phyloP scores from a whole-genome alignment of 2,113 vertebrate species.

The Eretmochelys imbricata region DNA sequence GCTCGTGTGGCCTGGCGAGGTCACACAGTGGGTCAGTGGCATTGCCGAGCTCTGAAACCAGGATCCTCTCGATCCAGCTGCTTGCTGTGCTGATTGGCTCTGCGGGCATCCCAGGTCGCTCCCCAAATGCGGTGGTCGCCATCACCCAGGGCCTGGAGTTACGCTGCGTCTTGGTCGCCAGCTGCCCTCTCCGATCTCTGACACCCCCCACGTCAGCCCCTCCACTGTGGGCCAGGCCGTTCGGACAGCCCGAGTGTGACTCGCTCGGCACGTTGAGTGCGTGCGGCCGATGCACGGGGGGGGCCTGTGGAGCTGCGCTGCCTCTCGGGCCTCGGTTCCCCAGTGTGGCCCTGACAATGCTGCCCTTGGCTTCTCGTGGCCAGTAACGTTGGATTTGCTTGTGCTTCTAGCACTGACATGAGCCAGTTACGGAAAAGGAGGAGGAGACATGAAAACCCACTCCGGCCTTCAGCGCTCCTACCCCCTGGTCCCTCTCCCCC shows the following conservation, averaged over 20 bases:
- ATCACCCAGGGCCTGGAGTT: too few species aligned
- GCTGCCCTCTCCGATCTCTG: too few species aligned
- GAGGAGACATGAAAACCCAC: not conserved
- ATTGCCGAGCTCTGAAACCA: not conserved
- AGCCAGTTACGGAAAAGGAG: too few species aligned
- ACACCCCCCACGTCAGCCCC: too few species aligned
- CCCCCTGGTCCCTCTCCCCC: too few species aligned
- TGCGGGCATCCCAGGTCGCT: fast-evolving
- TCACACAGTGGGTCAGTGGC: too few species aligned
- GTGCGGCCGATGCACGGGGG: not conserved
- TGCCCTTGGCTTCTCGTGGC: not conserved
- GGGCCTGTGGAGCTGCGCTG: too few species aligned
- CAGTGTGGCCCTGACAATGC: not conserved
- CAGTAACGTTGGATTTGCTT: not conserved
- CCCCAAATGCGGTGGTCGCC: not conserved
- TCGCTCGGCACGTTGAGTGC: too few species aligned
- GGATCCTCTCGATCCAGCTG: too few species aligned
- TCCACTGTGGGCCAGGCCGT: too few species aligned
- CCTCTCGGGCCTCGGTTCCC: not conserved
- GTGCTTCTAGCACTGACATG: too few species aligned
- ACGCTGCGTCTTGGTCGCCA: not conserved
- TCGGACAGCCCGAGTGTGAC: not conserved
- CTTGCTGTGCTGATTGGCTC: fast-evolving
- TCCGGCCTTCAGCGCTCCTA: not conserved
- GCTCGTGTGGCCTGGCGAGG: too few species aligned